phyloP scores from a whole-genome alignment of 2,888 invertebrate species.

The Leptinotarsa juncta region DNA sequence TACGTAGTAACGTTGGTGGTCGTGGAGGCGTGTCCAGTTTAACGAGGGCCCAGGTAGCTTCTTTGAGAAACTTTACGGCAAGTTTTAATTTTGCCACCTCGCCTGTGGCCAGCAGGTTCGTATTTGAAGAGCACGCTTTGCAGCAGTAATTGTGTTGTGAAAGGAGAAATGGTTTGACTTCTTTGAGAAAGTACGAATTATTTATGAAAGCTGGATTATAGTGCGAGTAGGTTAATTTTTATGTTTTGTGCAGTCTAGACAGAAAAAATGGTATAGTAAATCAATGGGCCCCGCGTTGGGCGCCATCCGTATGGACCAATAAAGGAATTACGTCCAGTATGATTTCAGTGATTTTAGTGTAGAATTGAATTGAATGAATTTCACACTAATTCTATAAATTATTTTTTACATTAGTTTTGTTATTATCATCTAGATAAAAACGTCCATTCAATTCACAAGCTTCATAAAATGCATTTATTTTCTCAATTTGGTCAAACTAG shows the following conservation, averaged over 20 bases:
- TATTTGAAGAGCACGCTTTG: conserved; percentile 43
- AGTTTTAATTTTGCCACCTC: conserved; percentile 69
- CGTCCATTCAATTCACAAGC: too few relatives aligned
- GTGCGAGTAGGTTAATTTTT: too few relatives aligned
- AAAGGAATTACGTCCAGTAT: too few relatives aligned
- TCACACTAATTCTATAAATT: too few relatives aligned
- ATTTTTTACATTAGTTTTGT: too few relatives aligned
- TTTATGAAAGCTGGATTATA: background rate
- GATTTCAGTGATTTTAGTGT: too few relatives aligned
- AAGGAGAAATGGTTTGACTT: background rate
- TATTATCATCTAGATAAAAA: too few relatives aligned
- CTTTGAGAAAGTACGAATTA: background rate
- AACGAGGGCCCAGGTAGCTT: conserved; percentile 70
- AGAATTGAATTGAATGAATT: background rate
- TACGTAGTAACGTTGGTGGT: conserved; percentile 65
- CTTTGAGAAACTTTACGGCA: conserved; percentile 68
- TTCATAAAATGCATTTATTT: background rate
- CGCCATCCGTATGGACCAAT: background rate
- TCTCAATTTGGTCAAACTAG: background rate
- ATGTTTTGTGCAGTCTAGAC: too few relatives aligned
- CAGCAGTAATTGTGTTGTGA: conserved; percentile 2
- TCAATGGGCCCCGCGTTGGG: background rate
- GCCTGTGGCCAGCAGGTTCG: conserved; percentile 65
- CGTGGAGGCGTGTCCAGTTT: conserved; percentile 70
- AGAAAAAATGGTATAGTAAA: too few relatives aligned